phyloP scores from a whole-genome alignment of 2,113 vertebrate genomes.

The Cranoglanis bouderius region DNA sequence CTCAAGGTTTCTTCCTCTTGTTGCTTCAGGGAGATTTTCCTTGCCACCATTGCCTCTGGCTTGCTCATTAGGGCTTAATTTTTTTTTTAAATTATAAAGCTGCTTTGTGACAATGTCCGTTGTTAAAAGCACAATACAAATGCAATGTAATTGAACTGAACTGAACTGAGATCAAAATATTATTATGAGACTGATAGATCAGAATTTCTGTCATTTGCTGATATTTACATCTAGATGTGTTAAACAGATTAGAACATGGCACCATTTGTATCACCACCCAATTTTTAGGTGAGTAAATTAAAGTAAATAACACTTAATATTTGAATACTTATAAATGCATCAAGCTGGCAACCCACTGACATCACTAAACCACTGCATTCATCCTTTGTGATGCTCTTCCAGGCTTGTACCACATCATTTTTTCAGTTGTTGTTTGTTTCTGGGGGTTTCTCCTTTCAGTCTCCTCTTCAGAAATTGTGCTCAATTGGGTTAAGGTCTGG shows the following conservation, averaged over 20 bases:
- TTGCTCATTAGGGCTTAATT: no score
- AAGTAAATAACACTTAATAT: neutral
- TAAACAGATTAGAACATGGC: neutral
- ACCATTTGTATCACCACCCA: neutral
- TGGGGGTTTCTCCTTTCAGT: neutral
- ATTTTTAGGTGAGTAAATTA: neutral
- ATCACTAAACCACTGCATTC: neutral
- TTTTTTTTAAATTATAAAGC: no score
- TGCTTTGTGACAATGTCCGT: no score
- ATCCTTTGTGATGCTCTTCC: neutral
- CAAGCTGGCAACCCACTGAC: neutral
- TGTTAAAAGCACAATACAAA: no score
- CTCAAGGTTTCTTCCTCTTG: neutral
- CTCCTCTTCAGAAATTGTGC: neutral
- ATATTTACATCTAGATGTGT: neutral
- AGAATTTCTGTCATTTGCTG: neutral
- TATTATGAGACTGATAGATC: neutral
- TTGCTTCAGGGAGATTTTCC: no score
- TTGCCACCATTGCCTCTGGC: no score
- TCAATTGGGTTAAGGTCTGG: neutral
- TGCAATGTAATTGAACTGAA: neutral
- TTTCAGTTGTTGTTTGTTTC: neutral
- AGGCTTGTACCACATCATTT: neutral
- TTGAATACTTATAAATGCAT: neutral
- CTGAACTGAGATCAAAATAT: neutral